phyloP scores from a whole-genome alignment of 2,113 vertebrate species.

The Macrotus californicus region DNA sequence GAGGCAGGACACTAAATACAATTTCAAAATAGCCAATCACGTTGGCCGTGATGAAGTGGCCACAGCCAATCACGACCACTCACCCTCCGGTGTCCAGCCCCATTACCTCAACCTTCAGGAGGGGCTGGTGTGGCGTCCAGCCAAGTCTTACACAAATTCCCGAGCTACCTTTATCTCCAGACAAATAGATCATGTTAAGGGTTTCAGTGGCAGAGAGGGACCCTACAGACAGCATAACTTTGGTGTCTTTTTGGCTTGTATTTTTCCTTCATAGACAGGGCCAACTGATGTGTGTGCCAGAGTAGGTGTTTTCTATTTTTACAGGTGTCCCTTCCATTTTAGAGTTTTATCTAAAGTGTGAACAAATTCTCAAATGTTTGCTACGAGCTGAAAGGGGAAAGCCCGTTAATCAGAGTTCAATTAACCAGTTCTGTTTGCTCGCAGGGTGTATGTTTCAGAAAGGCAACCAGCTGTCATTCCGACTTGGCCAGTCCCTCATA shows the following conservation, averaged over 20 bases:
- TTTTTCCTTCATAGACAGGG: background rate
- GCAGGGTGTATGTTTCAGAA: background rate
- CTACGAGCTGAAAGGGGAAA: background rate
- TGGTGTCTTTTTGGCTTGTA: background rate
- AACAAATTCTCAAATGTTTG: background rate
- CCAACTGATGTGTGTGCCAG: background rate
- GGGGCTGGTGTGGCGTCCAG: background rate
- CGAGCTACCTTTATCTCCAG: background rate
- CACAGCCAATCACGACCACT: background rate
- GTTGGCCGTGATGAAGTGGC: background rate
- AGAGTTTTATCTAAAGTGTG: background rate
- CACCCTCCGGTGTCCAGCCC: background rate
- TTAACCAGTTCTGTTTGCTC: background rate
- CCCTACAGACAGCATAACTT: background rate
- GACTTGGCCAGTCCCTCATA: background rate
- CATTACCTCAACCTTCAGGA: constrained; percentile 10
- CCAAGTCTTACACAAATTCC: constrained; percentile 44
- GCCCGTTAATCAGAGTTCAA: background rate
- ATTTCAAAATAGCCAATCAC: constrained; percentile 43
- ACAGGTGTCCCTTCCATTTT: background rate
- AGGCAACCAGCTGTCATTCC: background rate
- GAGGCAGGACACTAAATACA: background rate
- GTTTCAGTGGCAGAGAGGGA: background rate
- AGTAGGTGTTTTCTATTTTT: background rate
- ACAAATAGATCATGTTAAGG: constrained; percentile 24